Evolutionary conservation across 2,797 vertebrate genomes (phyloP).

Genomic region (Bradypodion ventrale): DNA sequence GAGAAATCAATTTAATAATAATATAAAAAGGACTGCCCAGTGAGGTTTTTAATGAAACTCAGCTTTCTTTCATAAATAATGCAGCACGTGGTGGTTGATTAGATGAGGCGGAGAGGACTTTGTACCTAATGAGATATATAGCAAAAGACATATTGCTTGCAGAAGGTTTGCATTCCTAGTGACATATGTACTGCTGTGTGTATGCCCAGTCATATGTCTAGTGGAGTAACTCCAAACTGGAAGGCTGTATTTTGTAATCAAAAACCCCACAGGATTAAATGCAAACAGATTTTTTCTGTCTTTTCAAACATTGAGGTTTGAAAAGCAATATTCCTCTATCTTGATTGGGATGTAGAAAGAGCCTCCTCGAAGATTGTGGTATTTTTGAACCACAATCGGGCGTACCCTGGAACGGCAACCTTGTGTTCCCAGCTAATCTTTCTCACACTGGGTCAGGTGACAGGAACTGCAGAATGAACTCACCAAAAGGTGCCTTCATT

Average conservation of each 20-base stretch:
- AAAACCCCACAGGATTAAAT: background rate
- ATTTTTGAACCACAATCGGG: too few species aligned
- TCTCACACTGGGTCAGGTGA: too few species aligned
- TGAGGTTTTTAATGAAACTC: slow-evolving; percentile 68
- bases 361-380: too few species aligned
- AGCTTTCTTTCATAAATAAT: slow-evolving; percentile 75
- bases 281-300: background rate
- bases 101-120: slow-evolving; percentile 66
- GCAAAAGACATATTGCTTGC: slow-evolving; percentile 54
- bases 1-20: slow-evolving; percentile 43
- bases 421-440: too few species aligned
- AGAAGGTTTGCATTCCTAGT: slow-evolving; percentile 51
- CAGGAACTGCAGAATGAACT: too few species aligned
- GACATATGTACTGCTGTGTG: background rate
- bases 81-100: slow-evolving; percentile 64
- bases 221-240: slow-evolving; percentile 11
- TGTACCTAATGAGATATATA: slow-evolving; percentile 61
- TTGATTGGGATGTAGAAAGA: too few species aligned
- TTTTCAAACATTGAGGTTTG: background rate
- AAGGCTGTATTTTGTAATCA: slow-evolving; percentile 31
- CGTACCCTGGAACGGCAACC: too few species aligned
- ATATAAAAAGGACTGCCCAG: slow-evolving; percentile 50
- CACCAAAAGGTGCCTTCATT: too few species aligned
- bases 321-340: too few species aligned
- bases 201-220: background rate